Percentiles rank a stretch among this genome's conserved stretches.
phyloP scores from a whole-genome alignment of 2,113 vertebrate genomes.

The Furnarius figulus region DNA sequence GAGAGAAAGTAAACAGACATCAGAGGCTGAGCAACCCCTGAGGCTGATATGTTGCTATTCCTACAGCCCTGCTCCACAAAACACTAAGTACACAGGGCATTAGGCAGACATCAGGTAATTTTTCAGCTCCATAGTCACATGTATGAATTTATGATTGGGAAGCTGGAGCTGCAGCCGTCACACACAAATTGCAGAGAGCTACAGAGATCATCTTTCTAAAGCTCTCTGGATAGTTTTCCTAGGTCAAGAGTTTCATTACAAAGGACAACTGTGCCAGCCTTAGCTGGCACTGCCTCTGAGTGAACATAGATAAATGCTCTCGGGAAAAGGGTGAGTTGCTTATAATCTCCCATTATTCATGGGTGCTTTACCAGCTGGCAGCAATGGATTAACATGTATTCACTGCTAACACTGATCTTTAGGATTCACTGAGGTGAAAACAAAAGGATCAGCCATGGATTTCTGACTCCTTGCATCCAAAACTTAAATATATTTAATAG shows the following conservation, averaged over 20 bases:
- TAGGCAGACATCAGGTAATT: neutral
- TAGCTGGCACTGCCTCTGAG: slow-evolving; percentile 43
- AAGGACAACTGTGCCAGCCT: slow-evolving; percentile 29
- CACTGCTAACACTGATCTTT: slow-evolving; percentile 47
- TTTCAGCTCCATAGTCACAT: neutral
- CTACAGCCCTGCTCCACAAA: neutral
- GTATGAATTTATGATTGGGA: neutral
- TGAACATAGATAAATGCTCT: slow-evolving; percentile 25
- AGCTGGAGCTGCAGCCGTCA: neutral
- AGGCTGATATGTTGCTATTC: neutral
- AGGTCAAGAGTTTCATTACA: slow-evolving; percentile 5
- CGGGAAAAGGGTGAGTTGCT: slow-evolving; percentile 11
- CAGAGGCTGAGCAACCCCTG: neutral
- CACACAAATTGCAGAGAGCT: neutral
- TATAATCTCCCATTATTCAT: slow-evolving; percentile 61
- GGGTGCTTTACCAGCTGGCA: slow-evolving; percentile 60
- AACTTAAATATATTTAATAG: slow-evolving; percentile 21
- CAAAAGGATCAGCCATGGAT: slow-evolving; percentile 56
- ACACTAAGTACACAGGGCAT: neutral
- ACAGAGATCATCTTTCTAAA: neutral
- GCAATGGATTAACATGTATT: slow-evolving; percentile 4
- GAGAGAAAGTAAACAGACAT: neutral
- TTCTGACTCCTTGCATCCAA: slow-evolving; percentile 40
- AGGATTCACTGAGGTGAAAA: slow-evolving; percentile 61
- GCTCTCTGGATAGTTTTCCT: neutral